Evolutionary conservation across 1,140 invertebrate genomes (phyloP).

Genomic region (Brachionus paranguensis): DNA sequence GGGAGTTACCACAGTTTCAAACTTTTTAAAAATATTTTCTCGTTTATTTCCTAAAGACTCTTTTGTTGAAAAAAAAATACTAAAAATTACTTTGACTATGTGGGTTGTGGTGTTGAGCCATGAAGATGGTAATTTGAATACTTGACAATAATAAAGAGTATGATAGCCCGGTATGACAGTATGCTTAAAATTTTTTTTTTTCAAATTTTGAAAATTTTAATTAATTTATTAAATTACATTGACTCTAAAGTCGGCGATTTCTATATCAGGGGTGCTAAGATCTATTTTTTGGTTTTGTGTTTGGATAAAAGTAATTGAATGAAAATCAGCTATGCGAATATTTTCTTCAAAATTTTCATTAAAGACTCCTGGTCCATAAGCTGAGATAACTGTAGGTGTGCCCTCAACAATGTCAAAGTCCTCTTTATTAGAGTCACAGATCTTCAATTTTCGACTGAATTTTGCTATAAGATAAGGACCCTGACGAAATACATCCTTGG

Average conservation of each 20-base stretch:
- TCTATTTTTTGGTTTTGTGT: not conserved
- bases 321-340: not conserved
- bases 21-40: not conserved
- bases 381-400: not conserved
- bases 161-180: not conserved
- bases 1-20: not conserved
- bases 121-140: not conserved
- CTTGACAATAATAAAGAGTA: not conserved
- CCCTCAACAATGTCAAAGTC: not conserved
- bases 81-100: not conserved
- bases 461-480: not conserved
- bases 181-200: not conserved
- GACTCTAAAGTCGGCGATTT: not conserved
- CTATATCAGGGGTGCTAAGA: not conserved
- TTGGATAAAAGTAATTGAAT: not conserved
- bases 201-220: not conserved
- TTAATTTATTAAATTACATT: not conserved
- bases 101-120: not conserved
- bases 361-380: not conserved
- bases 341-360: not conserved
- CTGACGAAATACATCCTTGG: not conserved
- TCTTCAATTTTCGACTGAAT: conserved; percentile 11
- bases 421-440: not conserved
- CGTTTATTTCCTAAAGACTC: not conserved
- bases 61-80: not conserved